Conservation (phyloP, 1,140 invertebrate genomes). For the Drosophila melanica region DNA sequence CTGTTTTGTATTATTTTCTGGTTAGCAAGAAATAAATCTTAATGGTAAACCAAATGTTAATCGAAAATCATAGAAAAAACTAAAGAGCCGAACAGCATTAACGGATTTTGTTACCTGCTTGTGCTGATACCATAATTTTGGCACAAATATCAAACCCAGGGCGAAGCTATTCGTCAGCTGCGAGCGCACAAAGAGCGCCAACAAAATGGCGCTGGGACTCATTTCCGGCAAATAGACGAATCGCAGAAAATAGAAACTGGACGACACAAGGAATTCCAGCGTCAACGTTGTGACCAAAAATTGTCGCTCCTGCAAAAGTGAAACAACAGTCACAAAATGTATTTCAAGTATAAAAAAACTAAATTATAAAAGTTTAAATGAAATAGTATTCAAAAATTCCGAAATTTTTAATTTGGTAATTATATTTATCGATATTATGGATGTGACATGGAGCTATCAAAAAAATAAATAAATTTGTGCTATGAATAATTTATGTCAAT, state of each 20-base stretch:
- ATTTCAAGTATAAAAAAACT: background rate
- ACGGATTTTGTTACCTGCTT: constrained; percentile 85
- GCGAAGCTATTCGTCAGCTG: constrained; percentile 91
- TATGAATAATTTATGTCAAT: no score
- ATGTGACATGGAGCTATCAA: no score
- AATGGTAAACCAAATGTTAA: constrained; percentile 40
- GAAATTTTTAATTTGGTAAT: no score
- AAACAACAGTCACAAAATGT: no score
- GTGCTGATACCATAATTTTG: constrained; percentile 91
- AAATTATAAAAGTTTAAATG: no score
- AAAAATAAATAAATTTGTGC: no score
- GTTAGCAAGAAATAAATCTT: constrained; percentile 49
- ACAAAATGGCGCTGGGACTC: constrained; percentile 88
- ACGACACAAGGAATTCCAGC: constrained; percentile 90
- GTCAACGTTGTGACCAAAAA: constrained; percentile 91
- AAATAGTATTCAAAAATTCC: no score
- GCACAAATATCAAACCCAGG: constrained; percentile 90
- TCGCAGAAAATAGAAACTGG: constrained; percentile 88
- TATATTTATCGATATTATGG: no score
- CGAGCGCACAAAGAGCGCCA: constrained; percentile 89
- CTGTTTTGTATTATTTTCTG: constrained; percentile 1
- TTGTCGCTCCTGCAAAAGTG: constrained; percentile 87
- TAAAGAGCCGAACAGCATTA: constrained; percentile 16
- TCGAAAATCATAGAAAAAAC: constrained; percentile 29
- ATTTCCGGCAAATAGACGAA: constrained; percentile 87